Percentiles rank a stretch among this genome's conserved stretches.
Evolutionary conservation across 2,888 invertebrate species (phyloP).

Genomic region (Lasioglossum zephyrum): DNA sequence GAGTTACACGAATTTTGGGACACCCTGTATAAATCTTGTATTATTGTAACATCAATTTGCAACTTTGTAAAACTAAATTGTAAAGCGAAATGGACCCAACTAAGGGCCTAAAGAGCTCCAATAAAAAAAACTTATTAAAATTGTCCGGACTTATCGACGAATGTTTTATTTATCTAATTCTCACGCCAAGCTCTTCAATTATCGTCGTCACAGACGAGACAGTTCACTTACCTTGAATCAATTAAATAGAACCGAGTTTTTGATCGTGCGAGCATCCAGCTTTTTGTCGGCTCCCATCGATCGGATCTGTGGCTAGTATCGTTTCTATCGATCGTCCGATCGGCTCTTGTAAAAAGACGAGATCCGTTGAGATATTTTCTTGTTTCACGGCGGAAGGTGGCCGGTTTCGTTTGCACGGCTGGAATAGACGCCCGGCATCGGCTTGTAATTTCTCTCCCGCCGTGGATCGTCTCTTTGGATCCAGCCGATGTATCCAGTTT

Average conservation of each 20-base stretch:
- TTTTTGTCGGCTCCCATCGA: not conserved
- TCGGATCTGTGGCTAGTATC: not conserved
- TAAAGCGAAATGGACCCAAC: too few relatives aligned
- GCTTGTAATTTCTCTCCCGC: conserved; percentile 57
- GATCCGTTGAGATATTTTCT: conserved; percentile 27
- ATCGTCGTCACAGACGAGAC: not conserved
- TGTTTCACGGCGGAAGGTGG: conserved; percentile 22
- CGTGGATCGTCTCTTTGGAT: not conserved
- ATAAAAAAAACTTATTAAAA: too few relatives aligned
- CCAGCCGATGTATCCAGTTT: conserved; percentile 55
- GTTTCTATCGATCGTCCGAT: conserved; percentile 2
- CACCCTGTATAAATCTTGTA: too few relatives aligned
- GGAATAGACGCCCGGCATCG: conserved; percentile 46
- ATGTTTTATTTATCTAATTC: too few relatives aligned
- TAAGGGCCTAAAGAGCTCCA: too few relatives aligned
- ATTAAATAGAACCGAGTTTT: not conserved
- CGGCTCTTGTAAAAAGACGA: not conserved
- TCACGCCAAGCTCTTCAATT: too few relatives aligned
- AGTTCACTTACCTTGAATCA: not conserved
- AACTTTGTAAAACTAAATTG: too few relatives aligned
- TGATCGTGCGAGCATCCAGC: not conserved
- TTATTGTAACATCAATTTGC: too few relatives aligned
- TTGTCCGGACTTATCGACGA: too few relatives aligned
- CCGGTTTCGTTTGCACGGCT: conserved; percentile 21
- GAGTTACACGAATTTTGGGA: too few relatives aligned